These are phyloP conservation scores for Muschampia plurimacula DNA, from an alignment of 2,888 invertebrate genomes.

Conservation along the genomic window DNA sequence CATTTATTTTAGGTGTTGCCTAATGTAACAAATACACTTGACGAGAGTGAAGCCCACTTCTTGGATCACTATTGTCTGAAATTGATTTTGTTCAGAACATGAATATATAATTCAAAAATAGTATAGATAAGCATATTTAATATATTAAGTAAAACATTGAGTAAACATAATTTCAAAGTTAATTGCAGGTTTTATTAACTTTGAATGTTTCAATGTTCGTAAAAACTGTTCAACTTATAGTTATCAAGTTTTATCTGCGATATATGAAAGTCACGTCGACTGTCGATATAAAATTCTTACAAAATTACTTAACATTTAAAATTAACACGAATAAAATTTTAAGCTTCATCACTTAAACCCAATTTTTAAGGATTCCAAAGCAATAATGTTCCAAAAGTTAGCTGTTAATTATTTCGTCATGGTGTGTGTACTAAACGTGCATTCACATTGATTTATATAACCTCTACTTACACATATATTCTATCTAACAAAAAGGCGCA, in stretches of 20 bases:
- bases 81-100: not conserved
- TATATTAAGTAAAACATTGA: too few relatives aligned
- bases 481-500: slow-evolving; percentile 74
- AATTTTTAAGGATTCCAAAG: not conserved
- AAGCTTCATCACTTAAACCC: too few relatives aligned
- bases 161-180: too few relatives aligned
- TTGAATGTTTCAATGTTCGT: too few relatives aligned
- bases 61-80: slow-evolving; percentile 46
- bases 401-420: slow-evolving; percentile 39
- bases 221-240: too few relatives aligned
- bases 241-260: too few relatives aligned
- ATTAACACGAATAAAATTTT: too few relatives aligned
- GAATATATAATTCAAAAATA: too few relatives aligned
- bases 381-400: slow-evolving; percentile 28
- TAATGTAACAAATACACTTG: slow-evolving; percentile 46
- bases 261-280: too few relatives aligned
- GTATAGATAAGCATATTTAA: too few relatives aligned
- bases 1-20: slow-evolving; percentile 62
- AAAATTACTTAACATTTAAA: not conserved
- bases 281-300: not conserved
- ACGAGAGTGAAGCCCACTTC: not conserved
- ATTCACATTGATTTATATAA: slow-evolving; percentile 68
- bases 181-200: too few relatives aligned
- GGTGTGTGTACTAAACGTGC: slow-evolving; percentile 63
- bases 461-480: slow-evolving; percentile 64